Percentiles rank a stretch among this genome's conserved stretches.
Evolutionary conservation across 2,888 invertebrate species (phyloP).

Genomic region (Amphiduros pacificus): DNA sequence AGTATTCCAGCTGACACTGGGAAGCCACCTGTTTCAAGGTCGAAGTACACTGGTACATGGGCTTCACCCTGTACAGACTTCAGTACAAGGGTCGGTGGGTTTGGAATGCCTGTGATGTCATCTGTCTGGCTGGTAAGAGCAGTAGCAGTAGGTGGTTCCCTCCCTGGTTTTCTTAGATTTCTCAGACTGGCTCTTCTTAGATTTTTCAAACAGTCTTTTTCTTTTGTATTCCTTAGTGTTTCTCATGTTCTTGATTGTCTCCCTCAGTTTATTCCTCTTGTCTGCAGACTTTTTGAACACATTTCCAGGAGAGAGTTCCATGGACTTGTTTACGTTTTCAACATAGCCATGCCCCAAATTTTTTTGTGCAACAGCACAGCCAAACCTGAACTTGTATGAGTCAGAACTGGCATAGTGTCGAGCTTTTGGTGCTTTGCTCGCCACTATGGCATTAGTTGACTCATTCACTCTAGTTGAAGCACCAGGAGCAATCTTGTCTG

Average conservation of each 20-base stretch:
- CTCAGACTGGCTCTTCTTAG: not conserved
- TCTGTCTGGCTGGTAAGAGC: not conserved
- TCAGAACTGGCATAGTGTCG: not conserved
- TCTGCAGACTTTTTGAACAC: not conserved
- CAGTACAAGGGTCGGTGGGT: not conserved
- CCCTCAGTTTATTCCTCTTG: not conserved
- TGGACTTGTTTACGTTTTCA: not conserved
- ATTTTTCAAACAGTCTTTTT: not conserved
- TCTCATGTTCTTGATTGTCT: not conserved
- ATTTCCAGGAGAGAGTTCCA: not conserved
- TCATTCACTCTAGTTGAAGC: not conserved
- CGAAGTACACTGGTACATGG: not conserved
- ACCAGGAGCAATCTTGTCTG: not conserved
- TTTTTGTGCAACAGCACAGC: not conserved
- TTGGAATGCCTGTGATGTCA: not conserved
- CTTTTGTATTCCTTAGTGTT: not conserved
- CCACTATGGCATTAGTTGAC: not conserved
- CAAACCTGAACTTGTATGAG: not conserved
- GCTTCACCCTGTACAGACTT: not conserved
- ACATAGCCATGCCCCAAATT: not conserved
- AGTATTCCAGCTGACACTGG: not conserved
- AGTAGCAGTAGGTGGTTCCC: not conserved
- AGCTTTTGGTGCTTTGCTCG: not conserved
- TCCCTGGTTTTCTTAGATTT: not conserved
- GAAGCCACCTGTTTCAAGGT: not conserved